Conservation (phyloP, 2,888 invertebrate species). For the Frankliniella intonsa region DNA sequence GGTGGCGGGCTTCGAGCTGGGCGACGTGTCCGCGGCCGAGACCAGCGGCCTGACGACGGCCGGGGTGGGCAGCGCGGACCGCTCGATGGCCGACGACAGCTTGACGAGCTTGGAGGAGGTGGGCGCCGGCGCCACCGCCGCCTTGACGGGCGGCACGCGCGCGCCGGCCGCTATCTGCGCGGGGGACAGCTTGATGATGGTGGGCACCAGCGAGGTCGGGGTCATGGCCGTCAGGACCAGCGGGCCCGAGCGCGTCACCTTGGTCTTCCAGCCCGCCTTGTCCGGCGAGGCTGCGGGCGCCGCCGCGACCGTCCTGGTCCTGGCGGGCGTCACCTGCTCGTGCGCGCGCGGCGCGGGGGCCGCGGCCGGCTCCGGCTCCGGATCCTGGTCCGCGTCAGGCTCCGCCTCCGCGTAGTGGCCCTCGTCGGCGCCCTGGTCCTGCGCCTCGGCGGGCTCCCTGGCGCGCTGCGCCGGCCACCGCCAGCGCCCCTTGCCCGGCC, state of each 20-base stretch:
- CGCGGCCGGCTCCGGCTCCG: background rate
- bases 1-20: background rate
- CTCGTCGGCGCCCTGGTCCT: background rate
- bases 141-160: background rate
- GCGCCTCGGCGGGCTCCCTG: background rate
- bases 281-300: background rate
- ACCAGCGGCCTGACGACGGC: background rate
- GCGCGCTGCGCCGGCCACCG: background rate
- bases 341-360: background rate
- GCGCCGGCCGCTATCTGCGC: background rate
- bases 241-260: background rate
- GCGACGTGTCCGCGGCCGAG: background rate
- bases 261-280: background rate
- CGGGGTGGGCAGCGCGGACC: background rate
- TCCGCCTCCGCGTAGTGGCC: background rate
- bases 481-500: background rate
- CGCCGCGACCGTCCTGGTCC: background rate
- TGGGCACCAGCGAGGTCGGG: background rate
- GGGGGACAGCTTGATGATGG: slow-evolving; percentile 2
- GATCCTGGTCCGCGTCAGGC: background rate
- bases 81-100: background rate
- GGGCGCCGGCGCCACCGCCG: background rate
- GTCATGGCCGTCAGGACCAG: background rate
- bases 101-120: background rate
- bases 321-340: background rate